A percentile compares a stretch with the other conserved stretches of the same genome.
phyloP scores from a whole-genome alignment of 2,888 invertebrate genomes.

The Gymnoscelis rufifasciata region DNA sequence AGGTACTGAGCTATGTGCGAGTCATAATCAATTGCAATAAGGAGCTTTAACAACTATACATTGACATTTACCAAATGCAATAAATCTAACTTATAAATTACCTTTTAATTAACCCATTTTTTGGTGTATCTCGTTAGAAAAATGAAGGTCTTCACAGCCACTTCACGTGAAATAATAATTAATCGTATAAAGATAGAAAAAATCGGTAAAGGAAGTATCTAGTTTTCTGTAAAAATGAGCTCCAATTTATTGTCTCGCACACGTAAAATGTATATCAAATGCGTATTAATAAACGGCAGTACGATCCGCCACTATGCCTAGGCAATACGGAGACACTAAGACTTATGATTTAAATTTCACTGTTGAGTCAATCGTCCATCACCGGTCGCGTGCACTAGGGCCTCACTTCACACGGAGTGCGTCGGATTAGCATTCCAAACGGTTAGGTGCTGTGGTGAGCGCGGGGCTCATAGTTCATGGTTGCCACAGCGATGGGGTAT shows the following conservation, averaged over 20 bases:
- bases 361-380: constrained; percentile 28
- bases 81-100: constrained; percentile 59
- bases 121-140: constrained; percentile 57
- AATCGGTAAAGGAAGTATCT: constrained; percentile 43
- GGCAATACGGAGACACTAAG: constrained; percentile 32
- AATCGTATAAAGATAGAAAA: constrained; percentile 33
- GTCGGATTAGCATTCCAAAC: constrained; percentile 68
- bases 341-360: constrained; percentile 14
- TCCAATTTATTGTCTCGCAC: constrained; percentile 75
- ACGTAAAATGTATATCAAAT: constrained; percentile 47
- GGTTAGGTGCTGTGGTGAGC: constrained; percentile 74
- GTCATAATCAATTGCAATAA: constrained; percentile 38
- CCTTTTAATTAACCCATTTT: constrained; percentile 58
- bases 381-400: constrained; percentile 38
- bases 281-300: constrained; percentile 43
- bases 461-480: constrained; percentile 62
- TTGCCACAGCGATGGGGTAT: constrained; percentile 60
- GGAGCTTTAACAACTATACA: constrained; percentile 51
- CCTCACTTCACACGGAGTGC: constrained; percentile 63
- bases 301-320: constrained; percentile 42
- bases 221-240: constrained; percentile 45
- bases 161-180: constrained; percentile 53
- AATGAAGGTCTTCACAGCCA: constrained; percentile 72
- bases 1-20: constrained; percentile 71
- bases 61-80: constrained; percentile 49